phyloP scores from a whole-genome alignment of 2,113 vertebrate genomes.

The Odontesthes bonariensis region DNA sequence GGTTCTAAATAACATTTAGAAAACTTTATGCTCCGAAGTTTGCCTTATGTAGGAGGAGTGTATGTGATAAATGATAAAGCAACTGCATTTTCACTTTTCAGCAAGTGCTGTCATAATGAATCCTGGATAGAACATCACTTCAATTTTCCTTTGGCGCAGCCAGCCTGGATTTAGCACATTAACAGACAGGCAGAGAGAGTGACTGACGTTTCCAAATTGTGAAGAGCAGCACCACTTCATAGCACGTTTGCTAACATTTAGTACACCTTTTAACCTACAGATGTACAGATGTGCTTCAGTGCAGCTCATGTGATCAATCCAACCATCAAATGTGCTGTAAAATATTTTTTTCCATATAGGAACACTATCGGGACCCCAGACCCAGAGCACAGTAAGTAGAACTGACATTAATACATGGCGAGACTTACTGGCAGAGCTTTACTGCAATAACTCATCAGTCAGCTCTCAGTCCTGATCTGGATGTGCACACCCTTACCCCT shows the following conservation, averaged over 20 bases:
- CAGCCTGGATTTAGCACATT: constrained; percentile 22
- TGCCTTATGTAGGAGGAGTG: not conserved
- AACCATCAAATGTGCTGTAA: constrained; percentile 48
- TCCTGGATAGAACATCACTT: constrained; percentile 11
- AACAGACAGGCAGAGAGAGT: not conserved
- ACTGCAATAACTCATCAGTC: constrained; percentile 65
- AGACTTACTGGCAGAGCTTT: constrained; percentile 46
- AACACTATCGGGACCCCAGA: constrained; percentile 22
- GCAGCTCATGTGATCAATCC: constrained; percentile 13
- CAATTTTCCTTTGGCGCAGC: constrained; percentile 23
- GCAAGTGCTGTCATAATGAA: constrained; percentile 16
- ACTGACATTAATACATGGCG: constrained; percentile 66
- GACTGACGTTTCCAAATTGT: constrained; percentile 34
- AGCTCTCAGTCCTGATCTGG: constrained; percentile 57
- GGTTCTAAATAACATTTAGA: constrained; percentile 1
- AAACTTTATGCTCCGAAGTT: not conserved
- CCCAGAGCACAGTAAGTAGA: constrained; percentile 30
- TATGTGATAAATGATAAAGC: not conserved
- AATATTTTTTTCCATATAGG: constrained; percentile 27
- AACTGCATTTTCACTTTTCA: constrained; percentile 23
- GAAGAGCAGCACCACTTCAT: constrained; percentile 1
- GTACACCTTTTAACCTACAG: constrained; percentile 21
- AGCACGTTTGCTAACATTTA: constrained; percentile 11
- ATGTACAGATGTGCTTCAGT: constrained; percentile 8
- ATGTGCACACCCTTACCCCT: constrained; percentile 46